phyloP scores from a whole-genome alignment of 2,797 vertebrate genomes.

The Vespertilio murinus region DNA sequence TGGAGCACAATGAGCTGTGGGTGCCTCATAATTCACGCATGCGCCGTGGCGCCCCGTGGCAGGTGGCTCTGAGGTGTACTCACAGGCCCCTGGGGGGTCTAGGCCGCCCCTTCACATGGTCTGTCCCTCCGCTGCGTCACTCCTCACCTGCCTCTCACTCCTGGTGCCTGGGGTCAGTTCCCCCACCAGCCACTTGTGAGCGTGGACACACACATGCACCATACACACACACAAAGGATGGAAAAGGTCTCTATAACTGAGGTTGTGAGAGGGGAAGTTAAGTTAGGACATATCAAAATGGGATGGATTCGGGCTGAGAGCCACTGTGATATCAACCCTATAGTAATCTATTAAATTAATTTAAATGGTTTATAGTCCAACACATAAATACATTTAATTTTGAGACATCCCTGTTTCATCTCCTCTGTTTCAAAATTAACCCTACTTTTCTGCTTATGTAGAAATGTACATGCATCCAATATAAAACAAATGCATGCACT shows the following conservation, averaged over 20 bases:
- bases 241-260: not conserved
- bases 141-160: not conserved
- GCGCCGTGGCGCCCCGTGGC: not conserved
- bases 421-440: conserved; percentile 7
- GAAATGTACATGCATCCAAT: not conserved
- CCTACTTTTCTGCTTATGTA: not conserved
- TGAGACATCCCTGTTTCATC: not conserved
- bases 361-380: not conserved
- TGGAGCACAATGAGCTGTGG: not conserved
- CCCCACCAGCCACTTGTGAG: not conserved
- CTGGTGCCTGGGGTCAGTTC: not conserved
- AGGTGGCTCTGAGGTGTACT: not conserved
- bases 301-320: not conserved
- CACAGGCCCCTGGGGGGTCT: not conserved
- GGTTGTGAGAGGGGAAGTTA: not conserved
- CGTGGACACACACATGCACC: not conserved
- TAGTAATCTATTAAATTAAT: not conserved
- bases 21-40: not conserved
- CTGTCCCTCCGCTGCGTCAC: not conserved
- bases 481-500: not conserved
- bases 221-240: too few species aligned
- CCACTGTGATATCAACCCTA: not conserved
- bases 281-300: not conserved
- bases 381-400: not conserved
- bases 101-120: not conserved